These are phyloP conservation scores for Scelioninae gen. 1 DNA, from an alignment of 2,888 invertebrate species.

Conservation along the genomic window DNA sequence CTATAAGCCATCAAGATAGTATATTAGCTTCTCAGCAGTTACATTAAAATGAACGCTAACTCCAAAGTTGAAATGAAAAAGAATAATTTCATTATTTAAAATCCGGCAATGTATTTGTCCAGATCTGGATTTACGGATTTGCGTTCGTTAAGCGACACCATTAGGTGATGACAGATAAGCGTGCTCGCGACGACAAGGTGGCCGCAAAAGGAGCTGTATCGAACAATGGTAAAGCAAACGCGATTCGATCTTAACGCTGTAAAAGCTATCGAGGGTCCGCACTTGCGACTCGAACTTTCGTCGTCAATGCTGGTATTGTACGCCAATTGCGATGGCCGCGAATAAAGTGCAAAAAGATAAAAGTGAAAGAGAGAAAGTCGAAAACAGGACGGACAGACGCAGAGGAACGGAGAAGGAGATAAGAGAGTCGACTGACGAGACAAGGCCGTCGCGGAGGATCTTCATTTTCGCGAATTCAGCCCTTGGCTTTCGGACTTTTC, in stretches of 20 bases:
- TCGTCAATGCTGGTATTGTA: conserved; percentile 64
- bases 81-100: too few species aligned
- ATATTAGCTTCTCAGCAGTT: too few species aligned
- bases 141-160: conserved; percentile 39
- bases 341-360: conserved; percentile 66
- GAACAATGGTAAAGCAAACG: conserved; percentile 67
- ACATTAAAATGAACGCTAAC: too few species aligned
- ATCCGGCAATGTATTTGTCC: too few species aligned
- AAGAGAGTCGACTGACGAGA: conserved; percentile 52
- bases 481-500: conserved; percentile 78
- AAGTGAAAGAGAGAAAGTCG: conserved; percentile 34
- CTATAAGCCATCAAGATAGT: too few species aligned
- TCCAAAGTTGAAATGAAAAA: too few species aligned
- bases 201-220: conserved; percentile 66
- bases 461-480: conserved; percentile 78
- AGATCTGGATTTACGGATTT: conserved; percentile 11
- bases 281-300: conserved; percentile 57
- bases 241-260: conserved; percentile 63
- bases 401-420: conserved; percentile 29
- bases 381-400: too few species aligned
- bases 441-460: conserved; percentile 73
- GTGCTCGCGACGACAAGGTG: conserved; percentile 64
- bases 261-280: conserved; percentile 66
- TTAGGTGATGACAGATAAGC: conserved; percentile 66
- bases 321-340: conserved; percentile 67